These are phyloP conservation scores for Umimayanthus kanabou DNA, from an alignment of 92 coral and sea anemone genomes.

Conservation along the genomic window DNA sequence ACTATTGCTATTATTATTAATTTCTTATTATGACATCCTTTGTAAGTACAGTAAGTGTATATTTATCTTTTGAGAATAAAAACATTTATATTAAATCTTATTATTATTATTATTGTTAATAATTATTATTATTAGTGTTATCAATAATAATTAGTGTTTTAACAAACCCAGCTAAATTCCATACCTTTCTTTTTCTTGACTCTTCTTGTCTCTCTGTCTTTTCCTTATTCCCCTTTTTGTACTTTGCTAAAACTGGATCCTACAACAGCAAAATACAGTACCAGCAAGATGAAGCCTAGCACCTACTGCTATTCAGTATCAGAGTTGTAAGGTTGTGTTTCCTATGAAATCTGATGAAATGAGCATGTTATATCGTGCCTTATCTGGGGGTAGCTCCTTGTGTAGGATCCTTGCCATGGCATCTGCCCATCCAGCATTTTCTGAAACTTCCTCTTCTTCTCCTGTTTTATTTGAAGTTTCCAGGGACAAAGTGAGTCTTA, in stretches of 20 bases:
- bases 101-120: no score
- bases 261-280: conserved; percentile 7
- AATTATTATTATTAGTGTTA: not conserved
- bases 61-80: no score
- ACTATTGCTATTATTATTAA: no score
- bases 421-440: conserved; percentile 93
- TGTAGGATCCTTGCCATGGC: conserved; percentile 89
- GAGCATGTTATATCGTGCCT: conserved; percentile 45
- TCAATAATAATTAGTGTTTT: not conserved
- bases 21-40: no score
- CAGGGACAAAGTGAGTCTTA: not conserved
- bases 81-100: no score
- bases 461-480: not conserved
- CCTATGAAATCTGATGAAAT: no score
- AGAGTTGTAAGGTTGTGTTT: no score
- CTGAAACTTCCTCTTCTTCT: conserved; percentile 26
- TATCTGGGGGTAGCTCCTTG: conserved; percentile 72
- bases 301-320: no score
- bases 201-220: conserved; percentile 74
- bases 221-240: conserved; percentile 77
- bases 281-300: no score
- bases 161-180: not conserved
- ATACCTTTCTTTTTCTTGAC: conserved; percentile 61
- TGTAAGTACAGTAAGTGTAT: no score
- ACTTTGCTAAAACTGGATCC: conserved; percentile 83